Evolutionary conservation across 2,888 invertebrate species (phyloP), one percentile per base, ranked within the genome.

Genomic region (Andrena bucephala): DNA sequence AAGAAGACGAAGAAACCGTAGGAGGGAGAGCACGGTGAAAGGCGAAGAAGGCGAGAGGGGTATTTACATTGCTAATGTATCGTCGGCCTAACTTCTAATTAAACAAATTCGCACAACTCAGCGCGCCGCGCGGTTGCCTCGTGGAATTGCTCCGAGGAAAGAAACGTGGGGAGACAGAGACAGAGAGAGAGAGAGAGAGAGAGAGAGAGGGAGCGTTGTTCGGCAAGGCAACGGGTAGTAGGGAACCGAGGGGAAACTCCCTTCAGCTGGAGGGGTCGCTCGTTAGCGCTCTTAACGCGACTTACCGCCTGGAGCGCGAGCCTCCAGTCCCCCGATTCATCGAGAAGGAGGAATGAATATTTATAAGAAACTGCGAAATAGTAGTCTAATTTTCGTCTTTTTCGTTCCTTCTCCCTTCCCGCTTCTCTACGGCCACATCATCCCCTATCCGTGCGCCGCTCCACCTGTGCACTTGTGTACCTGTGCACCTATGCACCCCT

Each of bases 1-100:
- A 50, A 8, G 52, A 60, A 50, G 31, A 20, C 8, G 72, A 72
- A 16, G 57, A 50, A 20, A 52, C 75, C 31, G 29, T 60, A 24
- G 68, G 8, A 42, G 5, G 69, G n/a, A 74, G 59, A 50, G 63
- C 60, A 20, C 57, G 69, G 68, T 31, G 73, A 65, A 57, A 57
- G 69, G 54, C 31, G 71, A 62, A 72, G 84, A 72, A 73, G 81
- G 79, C 73, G 69, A 77, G 85, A 81, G 89, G 87, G 89, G 90
- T 91, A 93, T 94, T 94, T 93, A 93, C 93, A 93, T 93, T 93
- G 94, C 94, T 94, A 93, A 94, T 94, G 93, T 92, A 92, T 92
- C 92, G 92, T 88, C 89, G 90, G 92, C 92, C 93, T 93, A 93
- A 93, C 93, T 94, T 93, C 93, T 93, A 94, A 94, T 94, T 93